Evolutionary conservation across 2,888 invertebrate genomes (phyloP).

Genomic region (Autographa pulchrina): DNA sequence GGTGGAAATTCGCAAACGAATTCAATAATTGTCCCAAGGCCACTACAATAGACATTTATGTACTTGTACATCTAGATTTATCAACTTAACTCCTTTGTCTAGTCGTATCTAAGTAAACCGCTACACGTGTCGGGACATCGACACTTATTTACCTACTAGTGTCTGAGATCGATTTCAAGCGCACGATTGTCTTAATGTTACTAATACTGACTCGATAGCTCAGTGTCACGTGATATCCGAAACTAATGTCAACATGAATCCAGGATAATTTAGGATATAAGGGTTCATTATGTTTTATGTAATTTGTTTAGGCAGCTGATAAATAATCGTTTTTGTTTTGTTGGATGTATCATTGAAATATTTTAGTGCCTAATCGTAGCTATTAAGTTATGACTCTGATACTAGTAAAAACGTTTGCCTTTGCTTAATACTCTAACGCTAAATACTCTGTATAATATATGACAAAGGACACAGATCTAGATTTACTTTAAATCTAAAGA

Average conservation of each 20-base stretch:
- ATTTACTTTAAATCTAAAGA: too few relatives aligned
- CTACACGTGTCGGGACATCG: slow-evolving; percentile 24
- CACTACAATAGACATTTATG: neutral
- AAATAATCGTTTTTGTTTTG: too few relatives aligned
- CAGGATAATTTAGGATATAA: slow-evolving; percentile 22
- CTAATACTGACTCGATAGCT: slow-evolving; percentile 48
- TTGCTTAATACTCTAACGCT: too few relatives aligned
- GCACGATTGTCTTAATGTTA: slow-evolving; percentile 34
- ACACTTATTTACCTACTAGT: slow-evolving; percentile 40
- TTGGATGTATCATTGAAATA: too few relatives aligned
- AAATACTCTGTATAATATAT: too few relatives aligned
- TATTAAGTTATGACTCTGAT: too few relatives aligned
- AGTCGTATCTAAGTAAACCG: slow-evolving; percentile 26
- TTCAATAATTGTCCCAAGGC: too few relatives aligned
- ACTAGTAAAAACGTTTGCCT: too few relatives aligned
- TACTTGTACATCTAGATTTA: neutral
- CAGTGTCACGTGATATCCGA: slow-evolving; percentile 46
- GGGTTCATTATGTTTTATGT: slow-evolving; percentile 5
- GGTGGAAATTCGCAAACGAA: too few relatives aligned
- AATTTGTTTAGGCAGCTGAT: too few relatives aligned
- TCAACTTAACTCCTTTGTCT: neutral
- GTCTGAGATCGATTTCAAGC: slow-evolving; percentile 29
- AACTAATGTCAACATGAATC: slow-evolving; percentile 25
- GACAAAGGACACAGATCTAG: too few relatives aligned
- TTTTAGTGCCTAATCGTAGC: too few relatives aligned